Evolutionary conservation across 1,140 invertebrate species (phyloP).

Genomic region (Ruditapes philippinarum): DNA sequence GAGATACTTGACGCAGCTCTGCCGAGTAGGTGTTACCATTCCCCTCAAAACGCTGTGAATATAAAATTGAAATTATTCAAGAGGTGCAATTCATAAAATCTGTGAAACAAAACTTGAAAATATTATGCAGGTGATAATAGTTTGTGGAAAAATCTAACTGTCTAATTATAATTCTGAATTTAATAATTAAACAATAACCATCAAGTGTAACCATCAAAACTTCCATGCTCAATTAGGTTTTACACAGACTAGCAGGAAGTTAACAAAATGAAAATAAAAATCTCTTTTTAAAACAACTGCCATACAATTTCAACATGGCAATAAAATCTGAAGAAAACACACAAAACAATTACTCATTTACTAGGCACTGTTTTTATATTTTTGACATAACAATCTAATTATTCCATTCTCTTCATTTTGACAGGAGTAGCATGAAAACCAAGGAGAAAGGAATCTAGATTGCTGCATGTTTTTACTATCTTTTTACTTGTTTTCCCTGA

Average conservation of each 20-base stretch:
- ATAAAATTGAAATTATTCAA: neutral
- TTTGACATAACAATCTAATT: constrained; percentile 3
- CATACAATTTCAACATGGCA: neutral
- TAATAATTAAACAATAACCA: neutral
- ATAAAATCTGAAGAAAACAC: neutral
- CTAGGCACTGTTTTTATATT: neutral
- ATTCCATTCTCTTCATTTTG: constrained; percentile 1
- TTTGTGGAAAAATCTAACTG: neutral
- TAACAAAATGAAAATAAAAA: neutral
- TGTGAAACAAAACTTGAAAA: constrained; percentile 7
- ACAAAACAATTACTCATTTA: neutral
- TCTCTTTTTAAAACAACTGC: neutral
- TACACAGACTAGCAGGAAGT: neutral
- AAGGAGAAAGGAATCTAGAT: neutral
- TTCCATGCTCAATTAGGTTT: neutral
- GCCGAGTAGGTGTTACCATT: constrained; percentile 83
- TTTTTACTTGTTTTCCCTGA: neutral
- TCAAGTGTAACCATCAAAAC: neutral
- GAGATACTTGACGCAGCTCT: constrained; percentile 79
- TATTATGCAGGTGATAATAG: neutral
- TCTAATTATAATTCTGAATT: neutral
- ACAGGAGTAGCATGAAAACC: neutral
- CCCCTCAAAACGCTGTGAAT: constrained; percentile 79
- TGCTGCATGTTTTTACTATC: neutral
- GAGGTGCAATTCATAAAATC: neutral